These are phyloP conservation scores for Seladonia tumulorum DNA, from an alignment of 2,888 invertebrate species.

Conservation along the genomic window DNA sequence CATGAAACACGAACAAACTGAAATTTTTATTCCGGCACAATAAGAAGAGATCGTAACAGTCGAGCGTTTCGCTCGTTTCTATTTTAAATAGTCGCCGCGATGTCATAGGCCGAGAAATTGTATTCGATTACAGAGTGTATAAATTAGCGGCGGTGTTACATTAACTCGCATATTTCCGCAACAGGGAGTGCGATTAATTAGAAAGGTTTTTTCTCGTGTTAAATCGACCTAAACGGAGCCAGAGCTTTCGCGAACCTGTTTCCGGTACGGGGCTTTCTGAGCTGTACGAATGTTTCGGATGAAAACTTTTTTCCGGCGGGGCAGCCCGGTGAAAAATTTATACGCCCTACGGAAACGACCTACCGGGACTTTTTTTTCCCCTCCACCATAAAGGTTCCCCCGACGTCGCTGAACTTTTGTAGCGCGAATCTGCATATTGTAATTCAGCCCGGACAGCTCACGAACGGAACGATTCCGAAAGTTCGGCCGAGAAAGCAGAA, in stretches of 20 bases:
- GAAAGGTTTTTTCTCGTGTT: neutral
- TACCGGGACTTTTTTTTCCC: neutral
- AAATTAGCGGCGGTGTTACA: neutral
- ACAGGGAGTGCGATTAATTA: neutral
- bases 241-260: neutral
- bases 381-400: slow-evolving; percentile 5
- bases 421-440: slow-evolving; percentile 28
- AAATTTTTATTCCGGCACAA: neutral
- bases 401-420: slow-evolving; percentile 27
- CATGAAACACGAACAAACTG: neutral
- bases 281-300: neutral
- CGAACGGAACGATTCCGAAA: slow-evolving; percentile 31
- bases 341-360: neutral
- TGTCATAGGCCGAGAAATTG: neutral
- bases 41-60: neutral
- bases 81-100: neutral
- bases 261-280: neutral
- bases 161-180: neutral
- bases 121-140: neutral
- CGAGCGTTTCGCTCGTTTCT: neutral
- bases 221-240: neutral
- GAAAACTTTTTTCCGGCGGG: too few relatives aligned
- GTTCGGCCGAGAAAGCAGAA: slow-evolving; percentile 43
- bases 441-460: slow-evolving; percentile 28
- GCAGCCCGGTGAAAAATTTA: neutral